A percentile compares a stretch with the other conserved stretches of the same genome.
phyloP scores from a whole-genome alignment of 92 coral and sea anemone genomes.

The Phymanthus crucifer region DNA sequence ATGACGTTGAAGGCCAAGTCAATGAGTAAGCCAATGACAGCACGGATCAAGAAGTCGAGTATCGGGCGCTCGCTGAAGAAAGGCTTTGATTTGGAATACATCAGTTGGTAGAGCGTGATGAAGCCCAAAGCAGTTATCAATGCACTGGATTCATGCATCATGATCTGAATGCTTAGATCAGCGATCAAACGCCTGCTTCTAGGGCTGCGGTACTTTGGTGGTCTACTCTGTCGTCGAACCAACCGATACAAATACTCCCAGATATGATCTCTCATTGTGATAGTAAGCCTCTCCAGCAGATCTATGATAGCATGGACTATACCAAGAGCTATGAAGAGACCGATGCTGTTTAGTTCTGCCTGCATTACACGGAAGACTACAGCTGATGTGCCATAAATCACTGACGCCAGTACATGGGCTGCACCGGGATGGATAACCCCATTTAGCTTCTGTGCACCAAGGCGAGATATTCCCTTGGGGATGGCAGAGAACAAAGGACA shows the following conservation, averaged over 20 bases:
- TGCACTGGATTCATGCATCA: conserved; percentile 61
- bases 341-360: conserved; percentile 57
- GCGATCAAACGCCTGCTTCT: no score
- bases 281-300: no score
- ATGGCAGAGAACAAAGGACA: conserved; percentile 46
- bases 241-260: no score
- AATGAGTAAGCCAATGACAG: conserved; percentile 58
- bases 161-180: conserved; percentile 65
- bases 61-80: neutral
- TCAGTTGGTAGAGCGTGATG: conserved; percentile 50
- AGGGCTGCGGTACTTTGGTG: no score
- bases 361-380: conserved; percentile 70
- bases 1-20: no score
- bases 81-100: conserved; percentile 44
- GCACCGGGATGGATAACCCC: conserved; percentile 53
- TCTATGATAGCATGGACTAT: no score
- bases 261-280: no score
- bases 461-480: conserved; percentile 52
- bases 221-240: no score
- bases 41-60: conserved; percentile 32
- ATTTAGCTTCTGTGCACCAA: conserved; percentile 49
- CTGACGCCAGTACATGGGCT: conserved; percentile 36
- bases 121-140: conserved; percentile 62
- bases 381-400: conserved; percentile 42
- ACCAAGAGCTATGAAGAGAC: no score